Evolutionary conservation across 2,113 vertebrate species (phyloP).

Genomic region (Lipotes vexillifer): DNA sequence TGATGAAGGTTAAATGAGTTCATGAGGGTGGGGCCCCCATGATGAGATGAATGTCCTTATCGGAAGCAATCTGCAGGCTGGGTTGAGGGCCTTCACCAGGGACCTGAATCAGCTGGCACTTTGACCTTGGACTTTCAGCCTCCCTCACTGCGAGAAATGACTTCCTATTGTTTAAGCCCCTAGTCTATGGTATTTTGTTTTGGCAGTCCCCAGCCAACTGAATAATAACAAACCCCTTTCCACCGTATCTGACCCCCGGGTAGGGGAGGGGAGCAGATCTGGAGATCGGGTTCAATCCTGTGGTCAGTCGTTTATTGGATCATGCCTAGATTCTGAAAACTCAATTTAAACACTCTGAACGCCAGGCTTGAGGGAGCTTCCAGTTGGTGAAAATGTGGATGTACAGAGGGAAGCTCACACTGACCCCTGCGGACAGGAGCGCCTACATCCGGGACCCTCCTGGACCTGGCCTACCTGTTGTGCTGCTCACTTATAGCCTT

Average conservation of each 20-base stretch:
- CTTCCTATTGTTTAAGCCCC: neutral
- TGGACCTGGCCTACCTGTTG: no score
- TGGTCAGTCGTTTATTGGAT: neutral
- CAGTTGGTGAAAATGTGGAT: neutral
- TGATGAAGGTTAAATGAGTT: neutral
- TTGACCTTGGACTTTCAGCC: no score
- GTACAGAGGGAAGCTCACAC: neutral
- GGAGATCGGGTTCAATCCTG: neutral
- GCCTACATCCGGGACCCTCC: neutral
- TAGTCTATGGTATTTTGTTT: no score
- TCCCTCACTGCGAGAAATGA: neutral
- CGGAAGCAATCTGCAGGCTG: neutral
- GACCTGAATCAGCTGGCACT: no score
- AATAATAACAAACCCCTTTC: neutral
- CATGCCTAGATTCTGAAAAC: neutral
- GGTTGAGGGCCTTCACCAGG: neutral
- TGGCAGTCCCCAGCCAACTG: neutral
- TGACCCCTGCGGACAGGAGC: no score
- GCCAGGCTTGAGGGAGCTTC: neutral
- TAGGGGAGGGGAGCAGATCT: neutral
- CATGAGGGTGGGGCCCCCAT: neutral
- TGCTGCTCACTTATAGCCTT: neutral
- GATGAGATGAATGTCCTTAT: neutral
- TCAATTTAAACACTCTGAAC: no score
- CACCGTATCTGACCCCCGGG: neutral